phyloP scores from a whole-genome alignment of 1,140 invertebrate species.

The Triops longicaudatus region DNA sequence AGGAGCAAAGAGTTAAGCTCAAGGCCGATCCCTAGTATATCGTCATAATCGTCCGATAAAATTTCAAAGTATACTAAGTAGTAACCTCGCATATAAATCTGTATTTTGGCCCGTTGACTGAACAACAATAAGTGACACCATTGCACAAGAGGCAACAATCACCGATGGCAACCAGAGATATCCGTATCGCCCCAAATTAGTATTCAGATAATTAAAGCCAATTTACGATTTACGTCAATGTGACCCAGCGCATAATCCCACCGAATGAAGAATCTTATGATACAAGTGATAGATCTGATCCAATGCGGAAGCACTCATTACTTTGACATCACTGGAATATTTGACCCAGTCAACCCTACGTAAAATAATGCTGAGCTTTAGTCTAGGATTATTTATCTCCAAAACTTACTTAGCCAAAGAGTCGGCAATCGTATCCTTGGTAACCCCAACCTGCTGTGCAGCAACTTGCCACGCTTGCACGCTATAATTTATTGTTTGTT shows the following conservation, averaged over 20 bases:
- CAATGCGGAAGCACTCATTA: background rate
- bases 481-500: background rate
- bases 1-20: too few relatives aligned
- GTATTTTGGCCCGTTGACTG: background rate
- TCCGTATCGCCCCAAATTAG: background rate
- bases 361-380: background rate
- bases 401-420: constrained; percentile 1
- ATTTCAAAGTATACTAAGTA: too few relatives aligned
- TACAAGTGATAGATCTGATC: background rate
- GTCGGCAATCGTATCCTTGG: background rate
- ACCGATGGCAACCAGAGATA: background rate
- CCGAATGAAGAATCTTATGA: background rate
- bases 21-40: too few relatives aligned
- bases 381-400: background rate
- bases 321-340: background rate
- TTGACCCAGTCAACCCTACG: background rate
- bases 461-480: constrained; percentile 1
- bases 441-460: background rate
- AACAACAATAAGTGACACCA: background rate
- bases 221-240: background rate
- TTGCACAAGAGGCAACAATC: background rate
- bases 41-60: too few relatives aligned
- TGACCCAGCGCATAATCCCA: background rate
- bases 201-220: background rate
- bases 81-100: background rate